A percentile compares a stretch with the other conserved stretches of the same genome.
Evolutionary conservation across 2,113 vertebrate species (phyloP).

Genomic region (Syrrhaptes paradoxus): DNA sequence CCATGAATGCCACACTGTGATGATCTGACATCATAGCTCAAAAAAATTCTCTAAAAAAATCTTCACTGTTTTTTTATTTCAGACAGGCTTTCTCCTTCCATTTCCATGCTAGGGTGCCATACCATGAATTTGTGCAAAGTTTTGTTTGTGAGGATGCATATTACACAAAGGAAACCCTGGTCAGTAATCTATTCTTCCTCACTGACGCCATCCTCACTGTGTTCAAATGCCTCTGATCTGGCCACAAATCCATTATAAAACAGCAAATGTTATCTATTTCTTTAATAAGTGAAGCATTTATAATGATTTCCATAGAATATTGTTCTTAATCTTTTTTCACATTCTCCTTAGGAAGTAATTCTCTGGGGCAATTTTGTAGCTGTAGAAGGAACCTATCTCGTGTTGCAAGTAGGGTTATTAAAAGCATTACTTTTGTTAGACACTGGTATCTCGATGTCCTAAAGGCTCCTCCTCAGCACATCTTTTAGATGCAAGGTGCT

Average conservation of each 20-base stretch:
- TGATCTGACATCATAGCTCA: fast-evolving
- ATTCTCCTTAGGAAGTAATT: neutral
- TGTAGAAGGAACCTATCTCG: neutral
- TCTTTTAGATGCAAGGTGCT: neutral
- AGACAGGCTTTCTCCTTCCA: neutral
- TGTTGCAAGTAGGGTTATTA: neutral
- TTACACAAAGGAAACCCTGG: neutral
- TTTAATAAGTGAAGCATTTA: neutral
- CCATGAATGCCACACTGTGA: too few relatives aligned
- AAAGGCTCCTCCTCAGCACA: neutral
- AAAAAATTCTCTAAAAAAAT: neutral
- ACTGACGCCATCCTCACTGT: neutral
- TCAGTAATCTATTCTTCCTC: neutral
- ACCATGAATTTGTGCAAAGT: neutral
- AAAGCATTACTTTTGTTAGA: neutral
- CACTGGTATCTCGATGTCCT: neutral
- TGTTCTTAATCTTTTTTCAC: neutral
- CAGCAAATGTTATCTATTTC: neutral
- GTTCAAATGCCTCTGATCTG: neutral
- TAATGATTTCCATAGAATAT: neutral
- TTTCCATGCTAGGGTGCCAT: neutral
- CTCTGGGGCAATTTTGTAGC: neutral
- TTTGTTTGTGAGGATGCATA: neutral
- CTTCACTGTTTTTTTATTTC: neutral
- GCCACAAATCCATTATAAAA: neutral